Evolutionary conservation across 1,140 invertebrate genomes (phyloP).

Genomic region (Ips nitidus): DNA sequence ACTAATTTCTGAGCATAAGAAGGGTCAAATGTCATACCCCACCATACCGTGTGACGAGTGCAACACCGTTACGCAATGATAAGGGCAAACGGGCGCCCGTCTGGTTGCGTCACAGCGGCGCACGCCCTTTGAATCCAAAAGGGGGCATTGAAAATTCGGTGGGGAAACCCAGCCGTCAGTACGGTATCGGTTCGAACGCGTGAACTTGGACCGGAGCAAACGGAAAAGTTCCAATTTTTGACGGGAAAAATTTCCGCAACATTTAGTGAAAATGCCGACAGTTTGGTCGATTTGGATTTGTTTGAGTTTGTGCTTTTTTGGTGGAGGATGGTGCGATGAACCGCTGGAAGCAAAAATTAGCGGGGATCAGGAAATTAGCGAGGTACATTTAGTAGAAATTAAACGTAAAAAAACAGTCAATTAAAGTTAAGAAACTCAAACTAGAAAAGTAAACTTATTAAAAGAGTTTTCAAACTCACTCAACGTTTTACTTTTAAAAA

Average conservation of each 20-base stretch:
- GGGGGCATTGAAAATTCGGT: constrained; percentile 24
- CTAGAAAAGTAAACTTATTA: no score
- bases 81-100: constrained; percentile 10
- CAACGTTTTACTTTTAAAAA: no score
- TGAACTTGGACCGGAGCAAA: not conserved
- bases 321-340: not conserved
- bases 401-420: no score
- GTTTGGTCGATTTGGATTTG: constrained; percentile 8
- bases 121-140: constrained; percentile 2
- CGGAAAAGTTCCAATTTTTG: constrained; percentile 7
- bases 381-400: constrained; percentile 43
- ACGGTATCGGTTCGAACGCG: constrained; percentile 12
- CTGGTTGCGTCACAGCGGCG: constrained; percentile 4
- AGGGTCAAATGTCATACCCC: no score
- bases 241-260: not conserved
- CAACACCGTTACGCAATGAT: not conserved
- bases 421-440: no score
- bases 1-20: no score
- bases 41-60: no score
- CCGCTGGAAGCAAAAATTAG: constrained; percentile 50
- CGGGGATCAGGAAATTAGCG: constrained; percentile 54
- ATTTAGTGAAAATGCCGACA: constrained; percentile 9
- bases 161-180: constrained; percentile 22
- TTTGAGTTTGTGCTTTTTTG: constrained; percentile 20
- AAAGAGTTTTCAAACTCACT: no score